Base-by-base conservation (phyloP, 2,888 invertebrate species). In the Apamea monoglypha region DNA sequence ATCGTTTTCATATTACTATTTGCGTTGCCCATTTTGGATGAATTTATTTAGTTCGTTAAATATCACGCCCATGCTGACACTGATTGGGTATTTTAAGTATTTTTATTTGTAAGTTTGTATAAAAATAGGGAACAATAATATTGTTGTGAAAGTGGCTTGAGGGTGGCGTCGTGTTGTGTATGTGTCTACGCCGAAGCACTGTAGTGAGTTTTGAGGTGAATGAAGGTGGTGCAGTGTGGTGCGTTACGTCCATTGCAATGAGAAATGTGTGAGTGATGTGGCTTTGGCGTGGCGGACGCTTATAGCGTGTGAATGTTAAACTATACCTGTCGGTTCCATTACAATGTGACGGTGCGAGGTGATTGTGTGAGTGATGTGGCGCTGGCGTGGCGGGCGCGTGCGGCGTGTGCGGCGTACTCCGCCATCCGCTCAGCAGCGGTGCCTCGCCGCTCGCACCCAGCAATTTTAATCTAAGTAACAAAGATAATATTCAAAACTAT, bases 371-470 rank as follows among this genome's bases (percentile, higher is more conserved):
- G 92, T 94, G 96, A 89, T 94, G 96, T 81, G 95, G 96, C 91
- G 95, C 97, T 89, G 97, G 97, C 96, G 96, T 96, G 83, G 95
- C 94, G 16, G 96, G 94, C 82, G 95, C 92, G 91, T 94, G 95
- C 86, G 94, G 96, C 91, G 96, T 97, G 94, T 95, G 96, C 88
- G 94, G 96, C 88, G 96, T 97, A 93, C 95, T 97, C 88, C 97
- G 97, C 98, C 98, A 98, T 70, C 98, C 97, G 90, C 97, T 97
- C 91, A 98, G 96, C 90, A 98, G 97, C 76, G 98, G 98, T 89
- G 98, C 98, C 94, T 98, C 98, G 85, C 98, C 98, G 91, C 98
- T 97, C 92, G 98, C 98, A 94, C 98, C 97, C 92, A 98, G 97
- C 92, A 98, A 95, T 96, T 98, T 98, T 96, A 98, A 97, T 93